Base-by-base conservation (phyloP, 2,797 vertebrate genomes). In the Xenops minutus region DNA sequence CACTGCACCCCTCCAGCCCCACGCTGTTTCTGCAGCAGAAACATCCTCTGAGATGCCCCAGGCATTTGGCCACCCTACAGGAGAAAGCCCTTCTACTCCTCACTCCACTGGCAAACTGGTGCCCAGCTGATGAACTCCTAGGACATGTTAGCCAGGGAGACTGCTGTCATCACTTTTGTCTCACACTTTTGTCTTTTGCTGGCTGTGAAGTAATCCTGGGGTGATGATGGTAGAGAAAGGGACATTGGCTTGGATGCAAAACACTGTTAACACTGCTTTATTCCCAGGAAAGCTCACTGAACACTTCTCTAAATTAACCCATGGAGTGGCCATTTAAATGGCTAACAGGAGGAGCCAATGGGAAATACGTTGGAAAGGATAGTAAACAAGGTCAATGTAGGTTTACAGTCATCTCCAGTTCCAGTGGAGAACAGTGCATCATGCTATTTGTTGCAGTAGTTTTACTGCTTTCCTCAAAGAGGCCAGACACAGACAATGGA, bases 121-220 rank as follows among this genome's bases (percentile, higher is more conserved):
- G 24, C 51, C 62, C 63, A 58, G 62, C 32, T 81, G 49, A 46
- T 0, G 1, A 86, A 24, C 7, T 63, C 24, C 30, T 43, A 59
- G 27, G 55, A 77, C 19, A 5, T 22, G 26, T 51, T 62, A 88
- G 66, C 17, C 36, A 63, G 54, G 16, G 36, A 80, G 37, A 66
- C 24, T 0, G 3, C 59, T 85, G 63, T 91, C 84, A 76, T 46
- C 3, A 0, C 27, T 72, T 94, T 87, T 78, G 55, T 73, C 59
- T 44, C 39, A 51, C 23, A 30, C 41, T 81, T 93, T 89, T 88
- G 44, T 34, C 30, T 92, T 81, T 76, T 85, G 10, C 23, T 82
- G 59, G 39, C 74, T 89, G 63, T 55, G 71, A 85, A 92, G 71
- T 55, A 81, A 69, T 73, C 24, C 36, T 13, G 5, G 8, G 18